Conservation (phyloP, 2,888 invertebrate species). For the Lampropteryx suffumata region DNA sequence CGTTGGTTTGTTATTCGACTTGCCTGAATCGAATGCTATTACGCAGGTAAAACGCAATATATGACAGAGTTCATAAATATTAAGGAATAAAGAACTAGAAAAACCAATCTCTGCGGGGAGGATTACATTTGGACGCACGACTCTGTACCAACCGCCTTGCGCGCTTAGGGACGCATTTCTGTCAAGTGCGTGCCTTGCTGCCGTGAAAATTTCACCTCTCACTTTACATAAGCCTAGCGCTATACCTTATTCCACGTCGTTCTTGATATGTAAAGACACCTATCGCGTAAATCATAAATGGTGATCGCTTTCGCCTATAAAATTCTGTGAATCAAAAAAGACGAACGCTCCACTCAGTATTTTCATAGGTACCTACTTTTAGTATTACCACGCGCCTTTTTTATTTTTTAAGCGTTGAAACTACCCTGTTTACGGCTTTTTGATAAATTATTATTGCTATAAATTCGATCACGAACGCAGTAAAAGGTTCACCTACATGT, state of each 20-base stretch:
- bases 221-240: constrained; percentile 69
- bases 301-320: constrained; percentile 68
- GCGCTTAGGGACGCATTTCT: constrained; percentile 64
- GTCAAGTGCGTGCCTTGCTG: constrained; percentile 57
- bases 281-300: constrained; percentile 75
- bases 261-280: constrained; percentile 66
- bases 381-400: constrained; percentile 26
- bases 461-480: constrained; percentile 42
- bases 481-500: constrained; percentile 42
- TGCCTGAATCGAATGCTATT: constrained; percentile 68
- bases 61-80: constrained; percentile 74
- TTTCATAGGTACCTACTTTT: constrained; percentile 45
- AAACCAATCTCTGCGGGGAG: constrained; percentile 70
- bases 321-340: constrained; percentile 49
- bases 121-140: constrained; percentile 65
- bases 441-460: constrained; percentile 45
- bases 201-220: constrained; percentile 69
- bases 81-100: constrained; percentile 72
- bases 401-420: constrained; percentile 1
- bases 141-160: constrained; percentile 50
- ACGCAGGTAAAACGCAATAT: constrained; percentile 65
- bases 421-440: constrained; percentile 41
- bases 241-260: constrained; percentile 65
- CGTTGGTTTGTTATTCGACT: constrained; percentile 63
- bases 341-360: constrained; percentile 40